Conservation (phyloP, 2,888 invertebrate species). For the Branchipolynoe longqiensis region DNA sequence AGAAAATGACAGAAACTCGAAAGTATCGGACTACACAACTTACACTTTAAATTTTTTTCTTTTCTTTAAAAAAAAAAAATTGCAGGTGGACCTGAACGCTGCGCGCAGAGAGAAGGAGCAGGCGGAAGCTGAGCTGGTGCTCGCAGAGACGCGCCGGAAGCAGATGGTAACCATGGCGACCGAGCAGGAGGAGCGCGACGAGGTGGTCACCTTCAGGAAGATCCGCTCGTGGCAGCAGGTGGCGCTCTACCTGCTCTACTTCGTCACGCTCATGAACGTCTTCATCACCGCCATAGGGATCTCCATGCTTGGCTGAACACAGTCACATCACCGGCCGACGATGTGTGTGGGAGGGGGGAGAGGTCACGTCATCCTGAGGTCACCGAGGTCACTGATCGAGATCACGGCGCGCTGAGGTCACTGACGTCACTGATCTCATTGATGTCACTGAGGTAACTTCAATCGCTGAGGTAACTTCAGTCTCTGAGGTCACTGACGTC, state of each 20-base stretch:
- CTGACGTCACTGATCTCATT: too few species aligned
- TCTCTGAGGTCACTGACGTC: too few species aligned
- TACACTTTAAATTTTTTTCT: too few species aligned
- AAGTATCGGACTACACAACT: too few species aligned
- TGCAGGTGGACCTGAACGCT: constrained; percentile 28
- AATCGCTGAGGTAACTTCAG: too few species aligned
- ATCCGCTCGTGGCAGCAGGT: constrained; percentile 59
- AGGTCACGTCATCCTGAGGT: too few species aligned
- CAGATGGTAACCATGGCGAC: constrained; percentile 44
- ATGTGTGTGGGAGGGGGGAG: constrained; percentile 90
- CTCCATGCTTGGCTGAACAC: constrained; percentile 6
- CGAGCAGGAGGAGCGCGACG: constrained; percentile 58
- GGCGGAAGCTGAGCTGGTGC: constrained; percentile 57
- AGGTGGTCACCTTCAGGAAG: constrained; percentile 47
- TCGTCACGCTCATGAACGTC: constrained; percentile 58
- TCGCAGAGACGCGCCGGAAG: constrained; percentile 58
- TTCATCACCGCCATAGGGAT: constrained; percentile 60
- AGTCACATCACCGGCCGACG: constrained; percentile 77
- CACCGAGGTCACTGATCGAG: too few species aligned
- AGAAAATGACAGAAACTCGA: too few species aligned
- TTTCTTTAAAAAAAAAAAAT: too few species aligned
- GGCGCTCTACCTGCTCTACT: constrained; percentile 58
- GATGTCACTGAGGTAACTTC: too few species aligned
- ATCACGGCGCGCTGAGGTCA: too few species aligned
- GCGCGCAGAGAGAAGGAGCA: constrained; percentile 59